Percentiles rank a stretch among this genome's conserved stretches.
These are phyloP conservation scores for Notothenia rossii DNA, from an alignment of 2,113 vertebrate species.

Conservation along the genomic window DNA sequence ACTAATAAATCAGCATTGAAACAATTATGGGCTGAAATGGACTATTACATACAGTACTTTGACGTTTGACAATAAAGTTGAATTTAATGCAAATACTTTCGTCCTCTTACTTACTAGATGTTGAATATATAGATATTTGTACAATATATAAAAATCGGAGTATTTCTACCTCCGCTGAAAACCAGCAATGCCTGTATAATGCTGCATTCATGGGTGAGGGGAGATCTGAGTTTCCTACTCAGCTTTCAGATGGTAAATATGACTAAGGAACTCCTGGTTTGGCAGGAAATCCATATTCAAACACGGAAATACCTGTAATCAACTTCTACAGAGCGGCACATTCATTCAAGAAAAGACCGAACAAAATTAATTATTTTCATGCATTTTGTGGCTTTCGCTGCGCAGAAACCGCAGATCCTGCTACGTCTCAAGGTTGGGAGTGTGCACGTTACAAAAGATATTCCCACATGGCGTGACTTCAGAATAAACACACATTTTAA, in stretches of 20 bases:
- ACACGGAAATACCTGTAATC: constrained; percentile 51
- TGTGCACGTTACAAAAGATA: constrained; percentile 8
- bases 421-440: not conserved
- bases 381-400: not conserved
- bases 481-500: constrained; percentile 55
- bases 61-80: no score
- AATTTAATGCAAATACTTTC: no score
- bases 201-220: constrained; percentile 33
- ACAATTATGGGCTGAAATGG: no score
- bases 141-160: no score
- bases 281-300: constrained; percentile 33
- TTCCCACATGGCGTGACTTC: not conserved
- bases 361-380: constrained; percentile 1
- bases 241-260: constrained; percentile 47
- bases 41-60: no score
- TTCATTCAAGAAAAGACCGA: constrained; percentile 23
- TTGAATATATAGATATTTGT: no score
- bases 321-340: constrained; percentile 9
- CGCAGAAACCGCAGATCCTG: not conserved
- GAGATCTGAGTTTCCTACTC: constrained; percentile 27
- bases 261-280: constrained; percentile 46
- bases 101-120: no score
- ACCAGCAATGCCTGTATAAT: constrained; percentile 17
- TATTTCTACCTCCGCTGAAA: not conserved
- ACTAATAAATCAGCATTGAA: no score